Percentiles rank a stretch among this genome's conserved stretches.
Evolutionary conservation across 2,113 vertebrate species (phyloP).

Genomic region (Rhinoptilus africanus): DNA sequence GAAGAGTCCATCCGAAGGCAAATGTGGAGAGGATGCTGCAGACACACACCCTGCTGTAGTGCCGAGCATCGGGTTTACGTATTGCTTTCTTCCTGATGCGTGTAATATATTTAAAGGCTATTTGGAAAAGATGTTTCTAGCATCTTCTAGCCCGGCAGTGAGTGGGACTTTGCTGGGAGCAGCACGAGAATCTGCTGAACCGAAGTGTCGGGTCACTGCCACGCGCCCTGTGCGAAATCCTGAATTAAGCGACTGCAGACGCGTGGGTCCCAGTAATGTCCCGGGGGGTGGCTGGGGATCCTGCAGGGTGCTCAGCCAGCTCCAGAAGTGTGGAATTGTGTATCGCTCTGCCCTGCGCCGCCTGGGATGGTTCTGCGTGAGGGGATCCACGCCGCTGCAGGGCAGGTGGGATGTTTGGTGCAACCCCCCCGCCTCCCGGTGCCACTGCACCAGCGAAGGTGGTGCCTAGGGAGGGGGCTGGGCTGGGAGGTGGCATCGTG

Average conservation of each 20-base stretch:
- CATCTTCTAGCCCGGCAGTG: neutral
- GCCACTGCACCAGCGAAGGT: fast-evolving
- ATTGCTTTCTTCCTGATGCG: neutral
- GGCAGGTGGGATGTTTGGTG: fast-evolving
- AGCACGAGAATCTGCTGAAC: neutral
- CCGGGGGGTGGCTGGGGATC: neutral
- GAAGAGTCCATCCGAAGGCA: neutral
- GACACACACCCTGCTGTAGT: fast-evolving
- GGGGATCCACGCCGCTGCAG: neutral
- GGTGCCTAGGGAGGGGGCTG: neutral
- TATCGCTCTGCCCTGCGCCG: neutral
- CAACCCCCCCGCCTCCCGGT: fast-evolving
- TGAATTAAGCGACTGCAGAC: neutral
- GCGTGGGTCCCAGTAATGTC: fast-evolving
- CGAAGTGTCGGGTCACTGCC: neutral
- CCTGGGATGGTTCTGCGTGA: fast-evolving
- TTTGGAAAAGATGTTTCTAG: neutral
- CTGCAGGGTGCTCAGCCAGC: fast-evolving
- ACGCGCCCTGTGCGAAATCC: neutral
- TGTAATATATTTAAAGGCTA: neutral
- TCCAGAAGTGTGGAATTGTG: fast-evolving
- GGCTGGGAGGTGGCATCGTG: fast-evolving
- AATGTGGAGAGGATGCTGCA: neutral
- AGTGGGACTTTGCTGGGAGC: neutral
- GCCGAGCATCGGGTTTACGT: neutral